A percentile compares a stretch with the other conserved stretches of the same genome.
These are phyloP conservation scores for Galleria mellonella DNA, from an alignment of 1,140 invertebrate genomes.

Conservation along the genomic window DNA sequence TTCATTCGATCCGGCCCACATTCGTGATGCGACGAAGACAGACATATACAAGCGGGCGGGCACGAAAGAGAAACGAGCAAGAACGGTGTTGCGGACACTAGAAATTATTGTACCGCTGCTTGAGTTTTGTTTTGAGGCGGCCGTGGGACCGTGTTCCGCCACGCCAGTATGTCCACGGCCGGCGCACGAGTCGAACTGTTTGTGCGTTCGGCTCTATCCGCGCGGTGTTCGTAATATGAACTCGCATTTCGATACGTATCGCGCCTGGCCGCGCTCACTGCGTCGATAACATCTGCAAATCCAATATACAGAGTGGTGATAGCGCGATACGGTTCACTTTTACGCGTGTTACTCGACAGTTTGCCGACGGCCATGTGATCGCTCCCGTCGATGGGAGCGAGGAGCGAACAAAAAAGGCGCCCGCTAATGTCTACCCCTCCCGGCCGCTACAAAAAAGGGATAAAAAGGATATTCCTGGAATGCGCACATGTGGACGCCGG, in stretches of 20 bases:
- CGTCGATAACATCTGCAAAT: conserved; percentile 61
- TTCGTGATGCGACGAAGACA: conserved; percentile 23
- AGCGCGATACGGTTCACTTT: conserved; percentile 52
- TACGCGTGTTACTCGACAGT: conserved; percentile 38
- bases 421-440: conserved; percentile 51
- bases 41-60: conserved; percentile 15
- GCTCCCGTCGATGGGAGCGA: conserved; percentile 38
- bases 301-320: conserved; percentile 57
- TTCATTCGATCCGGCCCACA: conserved; percentile 47
- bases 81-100: conserved; percentile 34
- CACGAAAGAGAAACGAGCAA: conserved; percentile 24
- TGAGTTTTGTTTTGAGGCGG: conserved; percentile 57
- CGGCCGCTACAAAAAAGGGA: conserved; percentile 52
- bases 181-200: conserved; percentile 38
- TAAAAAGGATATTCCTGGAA: conserved; percentile 64
- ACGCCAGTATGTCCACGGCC: conserved; percentile 37
- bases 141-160: too few relatives aligned
- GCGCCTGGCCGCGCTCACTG: conserved; percentile 44
- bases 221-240: conserved; percentile 34
- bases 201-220: background rate
- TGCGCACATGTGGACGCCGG: conserved; percentile 56
- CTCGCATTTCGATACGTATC: conserved; percentile 49
- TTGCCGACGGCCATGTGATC: conserved; percentile 50
- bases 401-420: conserved; percentile 38
- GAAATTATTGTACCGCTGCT: conserved; percentile 46